Base-by-base conservation (phyloP, 2,797 vertebrate genomes). In the Picus viridis region DNA sequence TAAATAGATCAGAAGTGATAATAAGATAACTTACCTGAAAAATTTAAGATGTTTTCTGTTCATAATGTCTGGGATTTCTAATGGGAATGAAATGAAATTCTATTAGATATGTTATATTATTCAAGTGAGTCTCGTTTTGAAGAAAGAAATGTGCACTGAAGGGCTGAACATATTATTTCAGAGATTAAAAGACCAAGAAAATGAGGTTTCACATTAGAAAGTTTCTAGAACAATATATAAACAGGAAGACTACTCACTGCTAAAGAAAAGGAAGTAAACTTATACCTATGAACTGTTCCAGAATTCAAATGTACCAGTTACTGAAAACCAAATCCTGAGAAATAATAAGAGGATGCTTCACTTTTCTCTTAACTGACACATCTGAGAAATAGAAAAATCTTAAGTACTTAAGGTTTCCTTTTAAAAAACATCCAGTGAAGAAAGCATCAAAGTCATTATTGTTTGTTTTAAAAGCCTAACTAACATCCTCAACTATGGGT, bases 41-140 rank as follows among this genome's bases (percentile, higher is more conserved):
- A 96, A 98, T 97, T 98, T 99, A 72, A 99, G 97, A 96, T 99
- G 97, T 85, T 98, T 98, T 72, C 94, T 57, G 90, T 99, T 99
- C 89, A 99, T 97, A 95, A 99, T 98, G 90, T 99, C 99, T 65
- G 99, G 99, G 59, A 99, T 99, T 94, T 99, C 99, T 99, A 86
- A 93, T 19, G 29, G 65, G 68, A 95, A 93, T 54, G 39, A 89
- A 95, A 95, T 93, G 24, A 81, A 93, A 65, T 89, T 59, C 27
- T 53, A 8, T 96, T 79, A 94, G 75, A 61, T 51, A 8, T 23
- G 26, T 83, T 76, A 75, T 34, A 53, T 70, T 82, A 76, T 58
- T 67, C 75, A 92, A 34, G 16, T 36, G 30, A 92, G 34, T 72
- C 32, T 74, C 13, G 49, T 57, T 93, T 77, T 34, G 81, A 74